Evolutionary conservation across 2,113 vertebrate genomes (phyloP), one percentile per base, ranked within the genome.

Genomic region (Penelope pileata): DNA sequence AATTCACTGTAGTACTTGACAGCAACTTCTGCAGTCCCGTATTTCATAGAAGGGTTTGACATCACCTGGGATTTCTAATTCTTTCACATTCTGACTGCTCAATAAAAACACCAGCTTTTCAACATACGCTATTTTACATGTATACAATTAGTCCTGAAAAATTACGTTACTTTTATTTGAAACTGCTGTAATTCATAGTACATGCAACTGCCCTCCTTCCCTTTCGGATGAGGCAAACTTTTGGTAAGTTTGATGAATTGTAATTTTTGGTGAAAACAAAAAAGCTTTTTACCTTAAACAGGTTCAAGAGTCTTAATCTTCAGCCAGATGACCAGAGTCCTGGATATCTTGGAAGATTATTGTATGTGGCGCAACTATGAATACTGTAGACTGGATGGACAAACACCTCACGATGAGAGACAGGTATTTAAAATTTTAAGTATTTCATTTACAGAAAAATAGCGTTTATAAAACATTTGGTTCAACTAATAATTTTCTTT

Each of bases 281-380:
- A 77, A 82, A 29, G 17, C 34, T 76, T 54, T 90, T 87, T 84
- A 82, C 91, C 18, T 30, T 68, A 8, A 60, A 89, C 91, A 99
- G 99, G 98, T 91, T 99, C 99, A 12, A 98, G 99, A 70, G 98
- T 99, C 84, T 97, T 99, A 76, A 99, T 99, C 97, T 99, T 99
- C 96, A 99, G 99, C 97, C 99, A 99, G 97, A 99, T 99, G 99
- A 99, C 99, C 84, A 99, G 99, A 97, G 97, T 99, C 83, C 97
- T 99, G 86, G 99, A 99, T 96, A 99, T 99, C 97, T 97, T 99
- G 98, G 99, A 99, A 98, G 99, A 99, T 96, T 99, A 99, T 74
- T 99, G 99, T 90, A 99, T 99, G 99, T 99, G 99, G 99, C 98
- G 98, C 95, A 99, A 99, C 94, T 99, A 99, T 2, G 98, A 98